Percentiles rank a stretch among this genome's conserved stretches.
Evolutionary conservation across 2,888 invertebrate species (phyloP).

Genomic region (Tricholauxania praeusta): DNA sequence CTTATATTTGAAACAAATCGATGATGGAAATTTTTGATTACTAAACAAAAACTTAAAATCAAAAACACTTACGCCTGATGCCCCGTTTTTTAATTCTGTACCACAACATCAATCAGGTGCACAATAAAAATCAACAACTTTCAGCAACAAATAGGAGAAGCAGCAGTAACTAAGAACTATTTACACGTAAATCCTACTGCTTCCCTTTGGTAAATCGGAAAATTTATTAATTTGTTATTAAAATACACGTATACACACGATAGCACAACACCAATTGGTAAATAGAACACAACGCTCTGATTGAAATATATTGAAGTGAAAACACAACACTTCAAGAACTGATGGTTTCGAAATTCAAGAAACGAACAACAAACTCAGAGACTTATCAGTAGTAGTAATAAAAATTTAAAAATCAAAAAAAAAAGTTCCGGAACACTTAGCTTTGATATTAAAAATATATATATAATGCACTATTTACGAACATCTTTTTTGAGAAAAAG

Average conservation of each 20-base stretch:
- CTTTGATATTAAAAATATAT: not conserved
- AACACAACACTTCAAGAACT: conserved; percentile 29
- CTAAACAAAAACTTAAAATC: not conserved
- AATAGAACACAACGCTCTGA: too few species aligned
- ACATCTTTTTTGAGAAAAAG: conserved; percentile 25
- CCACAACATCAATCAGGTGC: conserved; percentile 25
- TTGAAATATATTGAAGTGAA: conserved; percentile 17
- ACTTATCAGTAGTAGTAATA: not conserved
- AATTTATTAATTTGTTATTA: too few species aligned
- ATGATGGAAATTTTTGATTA: too few species aligned
- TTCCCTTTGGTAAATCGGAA: too few species aligned
- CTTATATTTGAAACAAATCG: too few species aligned
- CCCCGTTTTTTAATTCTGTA: conserved; percentile 80
- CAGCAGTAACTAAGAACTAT: not conserved
- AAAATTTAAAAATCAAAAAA: too few species aligned
- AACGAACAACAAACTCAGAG: conserved; percentile 25
- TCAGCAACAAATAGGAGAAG: conserved; percentile 38
- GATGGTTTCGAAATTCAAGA: conserved; percentile 27
- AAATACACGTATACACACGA: not conserved
- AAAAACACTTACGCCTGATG: conserved; percentile 76
- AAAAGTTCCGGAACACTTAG: not conserved
- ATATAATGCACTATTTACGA: conserved; percentile 8
- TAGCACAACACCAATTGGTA: not conserved
- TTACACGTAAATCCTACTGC: not conserved
- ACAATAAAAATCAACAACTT: conserved; percentile 43